Evolutionary conservation across 2,888 invertebrate genomes (phyloP).

Genomic region (Calliopum simillimum): DNA sequence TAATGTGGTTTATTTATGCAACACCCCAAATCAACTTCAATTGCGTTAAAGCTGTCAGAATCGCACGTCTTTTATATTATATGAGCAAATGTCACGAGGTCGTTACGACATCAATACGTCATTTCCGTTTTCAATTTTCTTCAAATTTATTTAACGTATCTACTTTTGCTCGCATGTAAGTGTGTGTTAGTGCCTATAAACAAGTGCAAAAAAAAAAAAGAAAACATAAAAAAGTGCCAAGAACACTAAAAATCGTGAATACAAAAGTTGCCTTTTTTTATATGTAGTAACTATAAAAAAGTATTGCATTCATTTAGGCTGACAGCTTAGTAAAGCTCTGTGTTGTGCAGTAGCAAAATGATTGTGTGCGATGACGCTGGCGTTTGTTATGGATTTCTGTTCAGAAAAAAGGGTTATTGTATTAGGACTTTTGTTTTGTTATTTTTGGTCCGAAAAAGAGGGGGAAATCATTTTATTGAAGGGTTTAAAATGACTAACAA

Average conservation of each 20-base stretch:
- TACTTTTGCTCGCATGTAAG: conserved; percentile 30
- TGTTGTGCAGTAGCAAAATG: too few relatives aligned
- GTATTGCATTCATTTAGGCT: conserved; percentile 19
- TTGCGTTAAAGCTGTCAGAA: neutral
- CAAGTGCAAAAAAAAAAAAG: neutral
- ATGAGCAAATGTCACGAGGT: neutral
- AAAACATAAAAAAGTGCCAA: neutral
- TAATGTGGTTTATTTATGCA: too few relatives aligned
- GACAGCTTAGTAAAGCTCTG: neutral
- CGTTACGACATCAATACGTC: conserved; percentile 43
- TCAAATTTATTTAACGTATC: conserved; percentile 50
- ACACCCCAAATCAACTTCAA: too few relatives aligned
- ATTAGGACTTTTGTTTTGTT: neutral
- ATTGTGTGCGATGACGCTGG: too few relatives aligned
- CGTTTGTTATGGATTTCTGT: too few relatives aligned
- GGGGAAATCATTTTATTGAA: too few relatives aligned
- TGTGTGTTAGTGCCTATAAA: neutral
- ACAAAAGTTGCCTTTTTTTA: neutral
- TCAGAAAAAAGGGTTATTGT: neutral
- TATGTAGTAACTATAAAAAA: neutral
- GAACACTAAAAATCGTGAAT: neutral
- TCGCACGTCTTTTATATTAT: neutral
- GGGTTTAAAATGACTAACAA: neutral
- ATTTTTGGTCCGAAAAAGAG: too few relatives aligned
- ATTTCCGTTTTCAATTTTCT: conserved; percentile 53